Base-by-base conservation (phyloP, 2,797 vertebrate species). In the Galaxias olidus region DNA sequence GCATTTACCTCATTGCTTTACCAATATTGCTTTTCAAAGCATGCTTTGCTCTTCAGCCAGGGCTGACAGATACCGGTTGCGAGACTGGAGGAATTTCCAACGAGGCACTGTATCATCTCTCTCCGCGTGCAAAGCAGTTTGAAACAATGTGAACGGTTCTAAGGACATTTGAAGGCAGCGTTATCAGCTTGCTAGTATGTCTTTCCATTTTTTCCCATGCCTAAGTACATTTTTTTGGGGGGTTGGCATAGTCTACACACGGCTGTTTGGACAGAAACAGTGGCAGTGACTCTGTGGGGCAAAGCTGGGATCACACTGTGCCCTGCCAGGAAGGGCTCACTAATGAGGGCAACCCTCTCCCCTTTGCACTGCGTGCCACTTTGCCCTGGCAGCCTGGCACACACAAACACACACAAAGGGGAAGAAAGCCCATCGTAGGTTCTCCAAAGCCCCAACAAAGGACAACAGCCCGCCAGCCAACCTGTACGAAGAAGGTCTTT, bases 11-110 rank as follows among this genome's bases (percentile, higher is more conserved):
- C 17, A 68, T 69, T 64, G 47, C 53, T 61, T 50, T 62, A 54
- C 71, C 41, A 17, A 45, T 65, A 58, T 69, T 62, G 59, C 56
- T 71, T 71, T 73, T 65, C 17, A 18, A 59, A 62, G 59, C 12
- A 12, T 59, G 43, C 40, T 8, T 7, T 10, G 42, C 9, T 42
- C 59, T 67, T 53, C 48, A 51, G 15, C 59, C 59, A 47, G 6
- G 60, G 65, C 56, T 49, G 49, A 30, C 17, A 20, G n/a, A 48
- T 49, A 20, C 46, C 45, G 3, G 44, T 59, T 52, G 64, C 55
- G 46, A 43, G 64, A 59, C 40, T 30, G 51, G 53, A 61, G 20
- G 5, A 18, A 14, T 53, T 59, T 45, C 19, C 15, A 14, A n/a
- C 13, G 5, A 41, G n/a, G n/a, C 30, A 59, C 15, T 19, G 40